Evolutionary conservation across 2,113 vertebrate species (phyloP).

Genomic region (Cervus canadensis): DNA sequence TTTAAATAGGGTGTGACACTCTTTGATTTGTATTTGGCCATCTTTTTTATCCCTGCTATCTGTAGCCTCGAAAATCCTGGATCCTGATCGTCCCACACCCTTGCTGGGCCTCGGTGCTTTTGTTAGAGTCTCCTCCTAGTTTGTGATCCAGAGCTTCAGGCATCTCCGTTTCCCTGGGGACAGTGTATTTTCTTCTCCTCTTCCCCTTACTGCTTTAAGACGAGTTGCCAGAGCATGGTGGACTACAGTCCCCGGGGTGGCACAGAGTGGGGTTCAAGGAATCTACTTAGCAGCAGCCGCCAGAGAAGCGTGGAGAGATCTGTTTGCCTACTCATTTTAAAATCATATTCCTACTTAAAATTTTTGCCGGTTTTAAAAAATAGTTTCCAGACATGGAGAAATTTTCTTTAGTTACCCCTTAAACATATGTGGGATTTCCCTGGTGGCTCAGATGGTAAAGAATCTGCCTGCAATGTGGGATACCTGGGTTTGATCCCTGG

Average conservation of each 20-base stretch:
- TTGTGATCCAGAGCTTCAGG: background rate
- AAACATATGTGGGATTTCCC: background rate
- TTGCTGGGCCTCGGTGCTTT: background rate
- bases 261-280: background rate
- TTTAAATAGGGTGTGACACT: background rate
- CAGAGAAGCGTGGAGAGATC: background rate
- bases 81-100: background rate
- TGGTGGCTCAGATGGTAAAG: background rate
- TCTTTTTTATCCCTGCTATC: background rate
- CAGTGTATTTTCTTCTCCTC: background rate
- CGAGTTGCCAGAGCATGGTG: background rate
- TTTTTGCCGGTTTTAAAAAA: background rate
- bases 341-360: background rate
- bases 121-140: background rate
- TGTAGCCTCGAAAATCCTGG: background rate
- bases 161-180: background rate
- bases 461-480: background rate
- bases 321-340: background rate
- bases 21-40: background rate
- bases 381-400: background rate
- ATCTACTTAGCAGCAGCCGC: rapidly evolving
- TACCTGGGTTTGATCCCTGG: background rate
- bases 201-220: background rate
- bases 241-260: background rate
- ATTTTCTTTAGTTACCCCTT: conserved; percentile 12